Evolutionary conservation across 2,888 invertebrate genomes (phyloP).

Genomic region (Nomada flava): DNA sequence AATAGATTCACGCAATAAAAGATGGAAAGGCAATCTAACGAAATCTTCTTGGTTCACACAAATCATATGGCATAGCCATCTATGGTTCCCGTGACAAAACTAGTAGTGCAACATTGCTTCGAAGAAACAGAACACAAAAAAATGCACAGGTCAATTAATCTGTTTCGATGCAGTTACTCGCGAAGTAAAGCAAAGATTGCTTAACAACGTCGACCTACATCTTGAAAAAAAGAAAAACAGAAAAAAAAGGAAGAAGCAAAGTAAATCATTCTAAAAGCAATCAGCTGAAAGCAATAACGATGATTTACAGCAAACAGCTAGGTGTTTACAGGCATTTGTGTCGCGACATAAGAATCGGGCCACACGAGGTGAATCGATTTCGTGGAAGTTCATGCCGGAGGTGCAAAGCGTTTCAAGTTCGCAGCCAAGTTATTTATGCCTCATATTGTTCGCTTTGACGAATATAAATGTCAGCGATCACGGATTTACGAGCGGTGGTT

Average conservation of each 20-base stretch:
- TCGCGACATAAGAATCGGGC: slow-evolving; percentile 49
- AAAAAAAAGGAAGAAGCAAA: slow-evolving; percentile 17
- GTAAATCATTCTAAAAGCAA: slow-evolving; percentile 69
- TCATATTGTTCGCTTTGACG: slow-evolving; percentile 81
- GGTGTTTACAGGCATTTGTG: slow-evolving; percentile 67
- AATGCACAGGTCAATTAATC: no score
- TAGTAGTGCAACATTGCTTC: no score
- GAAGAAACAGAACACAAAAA: no score
- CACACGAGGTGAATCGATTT: slow-evolving; percentile 64
- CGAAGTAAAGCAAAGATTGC: background rate
- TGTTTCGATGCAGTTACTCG: background rate
- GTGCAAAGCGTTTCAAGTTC: slow-evolving; percentile 50
- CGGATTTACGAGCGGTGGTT: slow-evolving; percentile 78
- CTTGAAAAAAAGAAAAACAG: slow-evolving; percentile 8
- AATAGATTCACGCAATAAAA: no score
- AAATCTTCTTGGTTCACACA: no score
- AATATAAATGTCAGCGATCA: slow-evolving; percentile 78
- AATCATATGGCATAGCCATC: no score
- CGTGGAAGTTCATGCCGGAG: slow-evolving; percentile 22
- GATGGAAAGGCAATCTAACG: no score
- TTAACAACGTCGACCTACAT: slow-evolving; percentile 6
- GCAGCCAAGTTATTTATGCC: slow-evolving; percentile 80
- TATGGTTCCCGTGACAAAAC: no score
- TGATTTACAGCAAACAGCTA: slow-evolving; percentile 71
- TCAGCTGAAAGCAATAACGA: slow-evolving; percentile 58